Percentiles rank a stretch among this genome's conserved stretches.
phyloP scores from a whole-genome alignment of 2,888 invertebrate species.

The Andrena camellia region DNA sequence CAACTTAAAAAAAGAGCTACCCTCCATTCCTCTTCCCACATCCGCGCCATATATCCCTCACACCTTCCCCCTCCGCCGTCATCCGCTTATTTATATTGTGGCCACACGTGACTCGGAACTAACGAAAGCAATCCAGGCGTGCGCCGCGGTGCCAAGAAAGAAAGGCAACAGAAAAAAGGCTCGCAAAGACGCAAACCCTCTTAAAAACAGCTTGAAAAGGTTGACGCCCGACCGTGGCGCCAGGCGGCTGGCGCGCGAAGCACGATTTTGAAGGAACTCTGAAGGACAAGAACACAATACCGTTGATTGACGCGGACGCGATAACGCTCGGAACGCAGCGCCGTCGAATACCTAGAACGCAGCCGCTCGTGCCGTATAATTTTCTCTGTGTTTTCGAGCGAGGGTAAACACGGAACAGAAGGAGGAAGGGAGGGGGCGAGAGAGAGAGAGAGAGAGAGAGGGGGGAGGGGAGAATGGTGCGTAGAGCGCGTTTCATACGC shows the following conservation, averaged over 20 bases:
- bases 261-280: background rate
- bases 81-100: background rate
- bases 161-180: background rate
- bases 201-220: background rate
- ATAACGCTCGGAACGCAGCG: background rate
- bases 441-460: background rate
- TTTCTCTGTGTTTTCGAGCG: slow-evolving; percentile 2
- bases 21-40: background rate
- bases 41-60: background rate
- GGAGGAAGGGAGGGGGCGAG: background rate
- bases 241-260: background rate
- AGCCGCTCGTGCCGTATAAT: slow-evolving; percentile 2
- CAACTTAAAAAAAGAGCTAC: background rate
- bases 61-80: background rate
- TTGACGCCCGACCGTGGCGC: background rate
- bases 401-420: slow-evolving; percentile 34
- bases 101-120: background rate
- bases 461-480: slow-evolving; percentile 32
- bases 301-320: background rate
- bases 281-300: background rate
- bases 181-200: background rate
- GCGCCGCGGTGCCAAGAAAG: background rate
- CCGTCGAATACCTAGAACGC: background rate
- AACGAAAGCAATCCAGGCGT: background rate
- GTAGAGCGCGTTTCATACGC: slow-evolving; percentile 35